Evolutionary conservation across 2,797 vertebrate genomes (phyloP), one percentile per base, ranked within the genome.

Genomic region (Enteromius mattozi): DNA sequence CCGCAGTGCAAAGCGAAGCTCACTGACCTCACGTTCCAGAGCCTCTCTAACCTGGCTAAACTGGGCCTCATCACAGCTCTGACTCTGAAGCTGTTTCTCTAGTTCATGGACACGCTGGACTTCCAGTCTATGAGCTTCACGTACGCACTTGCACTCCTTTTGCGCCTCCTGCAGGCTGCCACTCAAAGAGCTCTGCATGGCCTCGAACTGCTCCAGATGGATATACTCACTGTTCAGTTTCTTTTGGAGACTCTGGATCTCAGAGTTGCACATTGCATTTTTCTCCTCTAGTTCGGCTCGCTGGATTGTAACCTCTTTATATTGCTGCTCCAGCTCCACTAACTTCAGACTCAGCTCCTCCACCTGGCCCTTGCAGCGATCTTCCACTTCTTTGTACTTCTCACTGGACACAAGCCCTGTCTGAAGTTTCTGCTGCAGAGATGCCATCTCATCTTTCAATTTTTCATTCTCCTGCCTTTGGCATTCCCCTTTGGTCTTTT

Each of bases 401-500:
- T 96, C 95, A 0, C 91, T 88, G 17, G 92, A 90, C 27, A 91
- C 78, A 0, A 92, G 86, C 79, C 93, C 95, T 0, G 93, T 88
- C 81, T 95, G 91, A 24, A 99, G 78, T 78, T 94, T 95, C 0
- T 87, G 92, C 63, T 96, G 95, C 81, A 97, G 90, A 21, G 92
- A 90, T 59, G 90, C 71, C 0, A 97, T 2, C 3, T 96, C 93
- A 72, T 30, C 75, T 87, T 88, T 92, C 2, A 98, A 89, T 74
- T 91, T 91, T 35, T 96, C 94, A 0, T 92, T 96, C 90, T 97
- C 96, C 68, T 92, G 88, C 4, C 81, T 90, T 85, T 85, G 89
- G 78, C 86, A 89, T 88, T 91, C 92, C 6, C 83, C 81, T 3
- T 94, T 94, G 12, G 93, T 93, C 82, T 94, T 93, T 0, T 94